Evolutionary conservation across 2,113 vertebrate species (phyloP), one percentile per base, ranked within the genome.

Genomic region (Alethe castanea): DNA sequence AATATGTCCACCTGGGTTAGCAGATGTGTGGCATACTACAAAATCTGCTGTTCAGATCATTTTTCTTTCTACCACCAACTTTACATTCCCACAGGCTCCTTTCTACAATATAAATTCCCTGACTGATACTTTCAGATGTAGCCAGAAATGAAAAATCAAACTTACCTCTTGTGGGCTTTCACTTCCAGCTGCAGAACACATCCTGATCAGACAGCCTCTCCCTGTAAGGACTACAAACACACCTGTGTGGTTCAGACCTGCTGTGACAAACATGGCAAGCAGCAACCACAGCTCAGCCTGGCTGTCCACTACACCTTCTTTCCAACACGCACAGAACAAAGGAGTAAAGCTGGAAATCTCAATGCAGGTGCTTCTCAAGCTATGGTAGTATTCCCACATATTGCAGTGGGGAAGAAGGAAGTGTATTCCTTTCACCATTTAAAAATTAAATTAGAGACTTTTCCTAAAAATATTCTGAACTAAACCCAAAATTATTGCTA

Each of bases 351-450:
- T 8, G 3, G 25, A 84, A 52, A 73, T 62, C 15, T 40, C 24
- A 33, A 0, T 10, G 29, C 20, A 53, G 47, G 2, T 53, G 15
- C 10, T 44, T 17, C 44, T 52, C 44, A 60, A 56, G 17, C 29
- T 45, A 0, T 8, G 12, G 25, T 19, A 28, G 16, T 5, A 22
- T 31, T 69, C 29, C 40, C 17, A 29, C 8, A 5, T 8, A 3
- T 17, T 70, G 70, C 50, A 57, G 12, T 3, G 11, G 6, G 22
- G 13, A 3, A 38, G 47, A 45, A 67, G 3, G 2, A 48, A 67
- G 5, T 4, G 19, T 14, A 17, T 17, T 36, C 24, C 38, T 71
- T 45, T 35, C 0, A 0, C 4, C 23, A 35, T 4, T 23, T 19
- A 6, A 76, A 36, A 86, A 86, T 61, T 56, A 29, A 70, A 50